A percentile compares a stretch with the other conserved stretches of the same genome.
Conservation (phyloP, 2,113 vertebrate genomes). For the Thalassoma bifasciatum region DNA sequence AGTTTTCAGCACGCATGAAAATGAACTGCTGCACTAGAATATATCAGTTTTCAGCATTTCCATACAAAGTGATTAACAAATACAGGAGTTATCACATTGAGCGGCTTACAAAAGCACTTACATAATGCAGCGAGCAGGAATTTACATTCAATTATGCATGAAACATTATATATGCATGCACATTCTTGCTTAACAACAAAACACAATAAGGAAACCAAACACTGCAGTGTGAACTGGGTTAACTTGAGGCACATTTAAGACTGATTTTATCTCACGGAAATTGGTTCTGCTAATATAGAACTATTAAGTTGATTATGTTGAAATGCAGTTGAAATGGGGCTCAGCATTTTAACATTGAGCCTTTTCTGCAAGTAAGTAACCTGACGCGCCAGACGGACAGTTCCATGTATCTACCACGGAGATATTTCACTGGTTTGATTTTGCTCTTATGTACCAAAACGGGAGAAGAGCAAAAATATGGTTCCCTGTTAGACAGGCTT, state of each 20-base stretch:
- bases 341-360: too few relatives aligned
- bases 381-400: too few relatives aligned
- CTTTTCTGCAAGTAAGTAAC: too few relatives aligned
- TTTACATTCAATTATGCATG: slow-evolving; percentile 26
- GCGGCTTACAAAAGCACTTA: slow-evolving; percentile 3
- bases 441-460: too few relatives aligned
- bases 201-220: not conserved
- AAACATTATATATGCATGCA: slow-evolving; percentile 5
- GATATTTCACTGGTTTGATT: too few relatives aligned
- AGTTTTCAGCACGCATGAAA: slow-evolving; percentile 33
- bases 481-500: too few relatives aligned
- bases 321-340: too few relatives aligned
- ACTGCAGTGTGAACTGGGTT: not conserved
- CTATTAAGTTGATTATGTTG: not conserved
- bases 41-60: slow-evolving; percentile 9
- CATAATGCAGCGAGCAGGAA: not conserved
- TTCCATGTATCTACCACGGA: too few relatives aligned
- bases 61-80: slow-evolving; percentile 24
- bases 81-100: not conserved
- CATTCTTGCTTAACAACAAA: not conserved
- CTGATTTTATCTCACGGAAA: not conserved
- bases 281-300: not conserved
- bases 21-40: slow-evolving; percentile 31
- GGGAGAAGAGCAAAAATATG: too few relatives aligned
- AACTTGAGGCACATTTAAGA: not conserved